Evolutionary conservation across 2,888 invertebrate genomes (phyloP).

Genomic region (Leptinotarsa haldemani): DNA sequence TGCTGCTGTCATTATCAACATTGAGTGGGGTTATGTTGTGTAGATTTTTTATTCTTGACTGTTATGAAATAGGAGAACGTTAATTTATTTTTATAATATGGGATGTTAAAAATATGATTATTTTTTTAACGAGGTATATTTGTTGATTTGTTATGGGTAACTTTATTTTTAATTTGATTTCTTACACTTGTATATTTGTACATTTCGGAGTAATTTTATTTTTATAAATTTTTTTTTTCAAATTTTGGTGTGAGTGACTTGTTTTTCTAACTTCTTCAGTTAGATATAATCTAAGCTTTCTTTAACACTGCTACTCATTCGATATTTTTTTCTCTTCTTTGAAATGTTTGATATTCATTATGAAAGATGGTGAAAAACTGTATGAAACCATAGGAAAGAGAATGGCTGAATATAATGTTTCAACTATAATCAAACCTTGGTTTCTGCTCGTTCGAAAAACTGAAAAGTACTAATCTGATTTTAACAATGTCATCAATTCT

Average conservation of each 20-base stretch:
- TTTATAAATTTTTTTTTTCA: constrained; percentile 25
- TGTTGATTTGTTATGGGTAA: constrained; percentile 37
- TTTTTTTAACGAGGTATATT: constrained; percentile 33
- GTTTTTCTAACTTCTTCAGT: constrained; percentile 34
- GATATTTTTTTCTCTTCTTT: background rate
- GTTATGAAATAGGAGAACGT: constrained; percentile 34
- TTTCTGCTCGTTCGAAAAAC: background rate
- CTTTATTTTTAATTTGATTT: constrained; percentile 30
- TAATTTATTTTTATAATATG: constrained; percentile 46
- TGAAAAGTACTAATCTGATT: background rate
- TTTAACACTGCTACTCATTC: background rate
- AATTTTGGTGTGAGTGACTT: constrained; percentile 28
- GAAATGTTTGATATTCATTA: background rate
- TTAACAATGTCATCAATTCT: background rate
- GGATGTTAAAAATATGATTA: constrained; percentile 41
- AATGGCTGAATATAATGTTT: background rate
- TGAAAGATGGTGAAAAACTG: background rate
- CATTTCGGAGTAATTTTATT: constrained; percentile 36
- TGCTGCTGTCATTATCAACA: constrained; percentile 7
- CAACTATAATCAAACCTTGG: background rate
- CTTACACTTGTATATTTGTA: constrained; percentile 39
- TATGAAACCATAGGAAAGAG: background rate
- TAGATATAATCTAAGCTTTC: constrained; percentile 23
- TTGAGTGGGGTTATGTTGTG: constrained; percentile 10
- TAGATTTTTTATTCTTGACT: constrained; percentile 28